Evolutionary conservation across 1,140 invertebrate species (phyloP), one percentile per base, ranked within the genome.

Genomic region (Melipona quadrifasciata): DNA sequence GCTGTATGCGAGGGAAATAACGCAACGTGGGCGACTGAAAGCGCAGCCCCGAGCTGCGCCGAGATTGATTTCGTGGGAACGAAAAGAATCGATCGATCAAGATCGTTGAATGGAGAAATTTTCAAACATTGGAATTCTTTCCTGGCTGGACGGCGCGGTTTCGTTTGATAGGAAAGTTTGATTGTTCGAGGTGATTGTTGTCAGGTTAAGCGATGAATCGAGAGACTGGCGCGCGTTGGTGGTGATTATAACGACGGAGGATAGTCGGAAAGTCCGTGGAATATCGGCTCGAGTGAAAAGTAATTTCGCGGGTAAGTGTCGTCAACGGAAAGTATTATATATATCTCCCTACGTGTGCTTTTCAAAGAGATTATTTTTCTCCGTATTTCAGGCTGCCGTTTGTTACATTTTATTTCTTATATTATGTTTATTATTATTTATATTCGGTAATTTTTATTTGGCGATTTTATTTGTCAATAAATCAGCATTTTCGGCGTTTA

Each of bases 61-160:
- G 17, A 79, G 76, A 79, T 79, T 79, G 76, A 79, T 67, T 79
- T 47, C 64, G 61, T 79, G 47, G 27, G 76, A 79, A 53, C 31
- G 47, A 24, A 67, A 53, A 67, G 76, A 34, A 65, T 51, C 39
- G 17, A 47, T 64, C 39, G 74, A 79, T 79, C 34, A 57, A 12
- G 24, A 14, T 47, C 11, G 21, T 31, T 61, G 21, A 61, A n/a
- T 61, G 47, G 57, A 61, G 39, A 76, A 61, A 61, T 61, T 76
- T 76, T 34, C 17, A 3, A 67, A 19, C 19, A 19, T 19, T 31
- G 21, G 74, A 27, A 61, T 55, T 47, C 8, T 47, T n/a, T 74
- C 27, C 17, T 17, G 14, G 11, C 21, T 58, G 21, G 8, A 24
- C n/a, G 14, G 11, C 12, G 24, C 16, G 21, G 39, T 47, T 74